Conservation (phyloP, 2,113 vertebrate genomes). For the Ciconia boyciana region DNA sequence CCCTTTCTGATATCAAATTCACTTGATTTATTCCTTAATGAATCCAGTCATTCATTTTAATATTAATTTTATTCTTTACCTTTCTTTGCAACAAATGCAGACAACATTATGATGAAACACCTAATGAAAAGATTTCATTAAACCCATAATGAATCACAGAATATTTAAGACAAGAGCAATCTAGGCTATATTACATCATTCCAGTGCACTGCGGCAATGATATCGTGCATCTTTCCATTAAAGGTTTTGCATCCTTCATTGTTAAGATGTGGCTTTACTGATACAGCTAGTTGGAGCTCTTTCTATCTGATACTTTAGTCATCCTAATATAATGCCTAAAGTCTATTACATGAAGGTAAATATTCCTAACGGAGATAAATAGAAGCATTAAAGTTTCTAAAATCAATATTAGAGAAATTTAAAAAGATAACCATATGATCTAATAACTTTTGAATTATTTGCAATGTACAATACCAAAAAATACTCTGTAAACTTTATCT, state of each 20-base stretch:
- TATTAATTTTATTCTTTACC: background rate
- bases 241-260: background rate
- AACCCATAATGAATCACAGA: background rate
- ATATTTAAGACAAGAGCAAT: background rate
- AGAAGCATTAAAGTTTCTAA: background rate
- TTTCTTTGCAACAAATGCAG: background rate
- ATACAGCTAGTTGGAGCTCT: background rate
- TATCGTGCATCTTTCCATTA: background rate
- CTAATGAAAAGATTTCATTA: background rate
- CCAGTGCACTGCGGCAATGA: background rate
- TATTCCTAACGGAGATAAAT: background rate
- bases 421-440: background rate
- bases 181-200: background rate
- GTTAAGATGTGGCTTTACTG: background rate
- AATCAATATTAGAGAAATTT: background rate
- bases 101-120: background rate
- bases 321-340: background rate
- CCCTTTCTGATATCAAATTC: background rate
- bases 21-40: background rate
- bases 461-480: background rate
- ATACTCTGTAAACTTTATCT: background rate
- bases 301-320: background rate
- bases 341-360: background rate
- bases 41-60: background rate
- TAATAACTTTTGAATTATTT: background rate